These are phyloP conservation scores for Drosophila repleta DNA, from an alignment of 1,140 invertebrate genomes.

Conservation along the genomic window DNA sequence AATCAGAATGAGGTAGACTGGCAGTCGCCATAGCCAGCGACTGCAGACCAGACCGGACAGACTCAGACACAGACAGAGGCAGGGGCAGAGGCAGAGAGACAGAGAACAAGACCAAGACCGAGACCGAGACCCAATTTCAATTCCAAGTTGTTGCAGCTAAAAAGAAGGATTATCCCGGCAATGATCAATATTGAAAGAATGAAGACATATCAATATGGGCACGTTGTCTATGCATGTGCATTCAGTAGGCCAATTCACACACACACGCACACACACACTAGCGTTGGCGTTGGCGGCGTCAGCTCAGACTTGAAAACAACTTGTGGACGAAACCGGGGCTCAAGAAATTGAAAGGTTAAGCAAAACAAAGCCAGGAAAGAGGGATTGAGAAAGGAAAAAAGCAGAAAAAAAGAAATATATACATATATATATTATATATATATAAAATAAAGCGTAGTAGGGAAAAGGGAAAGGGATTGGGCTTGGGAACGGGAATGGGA, in stretches of 20 bases:
- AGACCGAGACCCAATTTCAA: conserved; percentile 41
- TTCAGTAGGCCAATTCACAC: conserved; percentile 58
- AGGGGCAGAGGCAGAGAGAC: not conserved
- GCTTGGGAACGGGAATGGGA: not conserved
- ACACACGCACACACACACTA: conserved; percentile 31
- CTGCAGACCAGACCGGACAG: conserved; percentile 5
- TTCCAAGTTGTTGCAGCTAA: conserved; percentile 45
- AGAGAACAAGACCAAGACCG: conserved; percentile 19
- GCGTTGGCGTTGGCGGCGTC: conserved; percentile 27
- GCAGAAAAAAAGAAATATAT: not conserved
- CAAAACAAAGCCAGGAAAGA: conserved; percentile 57
- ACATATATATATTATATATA: too few relatives aligned
- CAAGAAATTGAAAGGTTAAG: conserved; percentile 73
- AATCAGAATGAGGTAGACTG: conserved; percentile 46
- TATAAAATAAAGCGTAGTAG: conserved; percentile 12
- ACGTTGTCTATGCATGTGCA: conserved; percentile 44
- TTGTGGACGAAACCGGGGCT: conserved; percentile 37
- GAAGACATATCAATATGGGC: conserved; percentile 75
- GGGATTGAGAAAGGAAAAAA: conserved; percentile 16
- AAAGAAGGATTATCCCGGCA: conserved; percentile 79
- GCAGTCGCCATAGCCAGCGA: conserved; percentile 48
- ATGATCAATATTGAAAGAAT: conserved; percentile 76
- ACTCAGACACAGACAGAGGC: not conserved
- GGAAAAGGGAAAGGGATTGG: conserved; percentile 22
- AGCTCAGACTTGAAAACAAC: conserved; percentile 36